A percentile compares a stretch with the other conserved stretches of the same genome.
These are phyloP conservation scores for Sitobion miscanthi DNA, from an alignment of 1,140 invertebrate genomes.

Conservation along the genomic window DNA sequence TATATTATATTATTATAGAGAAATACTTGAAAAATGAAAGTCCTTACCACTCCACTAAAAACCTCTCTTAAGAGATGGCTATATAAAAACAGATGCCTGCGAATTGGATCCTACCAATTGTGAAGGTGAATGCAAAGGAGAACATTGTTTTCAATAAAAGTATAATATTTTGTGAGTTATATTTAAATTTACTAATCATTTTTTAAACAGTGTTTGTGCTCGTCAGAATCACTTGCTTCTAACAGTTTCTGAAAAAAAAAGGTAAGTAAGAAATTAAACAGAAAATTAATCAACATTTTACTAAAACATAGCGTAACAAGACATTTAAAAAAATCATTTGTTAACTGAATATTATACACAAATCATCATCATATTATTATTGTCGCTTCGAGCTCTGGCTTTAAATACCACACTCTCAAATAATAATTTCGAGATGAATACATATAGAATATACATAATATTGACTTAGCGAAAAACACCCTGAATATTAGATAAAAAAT, in stretches of 20 bases:
- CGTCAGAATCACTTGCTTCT: neutral
- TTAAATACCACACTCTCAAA: neutral
- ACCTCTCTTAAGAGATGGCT: neutral
- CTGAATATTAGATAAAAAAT: neutral
- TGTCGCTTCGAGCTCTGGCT: neutral
- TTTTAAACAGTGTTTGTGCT: neutral
- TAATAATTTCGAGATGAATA: neutral
- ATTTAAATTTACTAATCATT: neutral
- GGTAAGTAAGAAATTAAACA: neutral
- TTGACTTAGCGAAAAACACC: neutral
- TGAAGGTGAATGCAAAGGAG: constrained; percentile 30
- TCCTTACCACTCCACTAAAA: constrained; percentile 3
- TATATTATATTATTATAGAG: neutral
- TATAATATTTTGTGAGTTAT: neutral
- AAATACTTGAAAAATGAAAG: constrained; percentile 39
- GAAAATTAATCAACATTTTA: neutral
- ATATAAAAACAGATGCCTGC: neutral
- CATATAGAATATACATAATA: neutral
- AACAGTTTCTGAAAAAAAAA: neutral
- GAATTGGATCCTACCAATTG: constrained; percentile 29
- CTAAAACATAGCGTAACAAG: neutral
- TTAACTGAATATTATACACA: neutral
- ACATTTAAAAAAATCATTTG: neutral
- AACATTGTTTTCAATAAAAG: neutral
- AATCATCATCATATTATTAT: neutral